These are phyloP conservation scores for Cremastinae sp. DNA, from an alignment of 2,888 invertebrate genomes.

Conservation along the genomic window DNA sequence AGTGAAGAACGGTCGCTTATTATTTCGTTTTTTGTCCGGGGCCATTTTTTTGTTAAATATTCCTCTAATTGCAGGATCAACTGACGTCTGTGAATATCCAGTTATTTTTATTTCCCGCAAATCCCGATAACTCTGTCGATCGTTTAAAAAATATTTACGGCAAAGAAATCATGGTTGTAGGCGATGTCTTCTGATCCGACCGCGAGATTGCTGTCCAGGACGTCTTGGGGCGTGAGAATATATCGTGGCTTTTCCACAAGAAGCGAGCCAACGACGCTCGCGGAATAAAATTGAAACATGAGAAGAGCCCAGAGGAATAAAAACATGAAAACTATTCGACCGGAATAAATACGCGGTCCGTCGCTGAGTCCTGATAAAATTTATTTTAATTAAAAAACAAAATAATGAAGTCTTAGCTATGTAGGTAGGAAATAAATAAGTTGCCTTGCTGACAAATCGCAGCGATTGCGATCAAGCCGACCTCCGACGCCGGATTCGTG, in stretches of 20 bases:
- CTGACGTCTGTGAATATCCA: conserved; percentile 82
- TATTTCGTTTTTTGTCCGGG: conserved; percentile 65
- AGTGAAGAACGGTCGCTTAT: conserved; percentile 74
- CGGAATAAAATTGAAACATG: conserved; percentile 78
- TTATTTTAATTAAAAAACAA: background rate
- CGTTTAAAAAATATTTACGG: conserved; percentile 61
- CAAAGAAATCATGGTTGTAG: conserved; percentile 74
- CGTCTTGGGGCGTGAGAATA: conserved; percentile 73
- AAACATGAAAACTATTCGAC: conserved; percentile 72
- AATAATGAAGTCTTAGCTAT: background rate
- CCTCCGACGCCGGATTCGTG: conserved; percentile 67
- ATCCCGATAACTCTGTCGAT: background rate
- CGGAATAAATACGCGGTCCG: conserved; percentile 80
- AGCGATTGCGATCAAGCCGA: conserved; percentile 79
- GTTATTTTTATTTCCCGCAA: conserved; percentile 2
- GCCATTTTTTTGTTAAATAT: conserved; percentile 84
- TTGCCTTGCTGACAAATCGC: conserved; percentile 81
- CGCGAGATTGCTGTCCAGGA: conserved; percentile 73
- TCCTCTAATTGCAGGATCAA: conserved; percentile 83
- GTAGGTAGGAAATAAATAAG: no score
- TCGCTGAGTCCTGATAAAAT: conserved; percentile 79
- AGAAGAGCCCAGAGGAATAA: conserved; percentile 75
- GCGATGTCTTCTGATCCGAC: conserved; percentile 75
- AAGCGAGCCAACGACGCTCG: conserved; percentile 76
- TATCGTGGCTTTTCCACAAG: conserved; percentile 74